Base-by-base conservation (phyloP, 1,140 invertebrate genomes). In the Drosophila azteca region DNA sequence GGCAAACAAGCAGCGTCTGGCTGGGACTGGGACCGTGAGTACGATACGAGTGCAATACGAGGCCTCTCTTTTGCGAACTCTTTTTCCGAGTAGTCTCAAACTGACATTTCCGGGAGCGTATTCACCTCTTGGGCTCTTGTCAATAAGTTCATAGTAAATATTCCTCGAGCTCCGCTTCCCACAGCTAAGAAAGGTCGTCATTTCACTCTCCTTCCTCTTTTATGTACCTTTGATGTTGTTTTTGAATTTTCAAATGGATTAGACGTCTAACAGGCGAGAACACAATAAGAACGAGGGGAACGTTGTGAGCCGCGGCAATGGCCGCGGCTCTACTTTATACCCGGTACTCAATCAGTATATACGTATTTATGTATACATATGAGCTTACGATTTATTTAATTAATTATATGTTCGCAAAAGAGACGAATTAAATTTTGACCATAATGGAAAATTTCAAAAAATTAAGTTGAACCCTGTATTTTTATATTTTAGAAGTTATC, bases 231-330 rank as follows among this genome's bases (percentile, higher is more conserved):
- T 52, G 5, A 46, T 55, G 15, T 53, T 62, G 9, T 7, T 20
- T 39, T 63, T 8, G 35, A 72, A 51, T 44, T 50, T 44, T 45
- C 13, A 51, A 55, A 35, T 44, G 68, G 15, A 26, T 45, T 44
- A 58, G 22, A 61, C 48, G 55, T 41, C 68, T 26, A 22, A 43
- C 43, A 50, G 51, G 66, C 51, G 6, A 11, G 17, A 41, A 31
- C 22, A 53, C 24, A 65, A 45, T 64, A 22, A 39, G 5, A 20
- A n/a, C n/a, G n/a, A n/a, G n/a, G n/a, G n/a, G n/a, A n/a, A n/a
- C n/a, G n/a, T n/a, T n/a, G n/a, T n/a, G n/a, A n/a, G n/a, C n/a
- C n/a, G n/a, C n/a, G n/a, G n/a, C n/a, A n/a, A n/a, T n/a, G n/a
- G n/a, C n/a, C n/a, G n/a, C n/a, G n/a, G n/a, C n/a, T n/a, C n/a